These are phyloP conservation scores for Leptobrachium leishanense DNA, from an alignment of 2,113 vertebrate genomes.

Conservation along the genomic window DNA sequence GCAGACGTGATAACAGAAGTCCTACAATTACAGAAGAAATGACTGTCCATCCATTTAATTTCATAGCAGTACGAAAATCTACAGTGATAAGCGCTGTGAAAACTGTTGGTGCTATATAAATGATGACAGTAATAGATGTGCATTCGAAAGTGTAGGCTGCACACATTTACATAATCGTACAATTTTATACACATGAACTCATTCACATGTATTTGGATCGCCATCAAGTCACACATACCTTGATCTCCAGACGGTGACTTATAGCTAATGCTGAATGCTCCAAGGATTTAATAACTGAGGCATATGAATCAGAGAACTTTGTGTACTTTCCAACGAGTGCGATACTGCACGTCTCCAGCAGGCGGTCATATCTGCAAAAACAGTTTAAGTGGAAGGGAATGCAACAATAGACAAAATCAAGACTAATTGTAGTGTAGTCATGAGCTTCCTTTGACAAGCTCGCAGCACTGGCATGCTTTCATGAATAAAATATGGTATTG, in stretches of 20 bases:
- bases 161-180: neutral
- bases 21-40: too few relatives aligned
- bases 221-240: constrained; percentile 64
- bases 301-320: constrained; percentile 94
- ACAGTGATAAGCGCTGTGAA: too few relatives aligned
- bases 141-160: neutral
- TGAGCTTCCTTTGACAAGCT: too few relatives aligned
- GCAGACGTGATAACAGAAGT: too few relatives aligned
- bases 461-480: too few relatives aligned
- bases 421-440: too few relatives aligned
- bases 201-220: too few relatives aligned
- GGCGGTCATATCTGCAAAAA: constrained; percentile 80
- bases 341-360: constrained; percentile 86
- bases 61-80: too few relatives aligned
- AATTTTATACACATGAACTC: neutral
- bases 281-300: constrained; percentile 94
- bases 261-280: constrained; percentile 94
- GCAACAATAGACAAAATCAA: too few relatives aligned
- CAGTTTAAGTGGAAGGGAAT: neutral
- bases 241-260: constrained; percentile 92
- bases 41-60: too few relatives aligned
- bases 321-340: constrained; percentile 96
- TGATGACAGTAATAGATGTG: neutral
- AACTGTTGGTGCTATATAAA: too few relatives aligned
- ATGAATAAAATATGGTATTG: too few relatives aligned